Evolutionary conservation across 2,888 invertebrate genomes (phyloP).

Genomic region (Sphecodes monilicornis): DNA sequence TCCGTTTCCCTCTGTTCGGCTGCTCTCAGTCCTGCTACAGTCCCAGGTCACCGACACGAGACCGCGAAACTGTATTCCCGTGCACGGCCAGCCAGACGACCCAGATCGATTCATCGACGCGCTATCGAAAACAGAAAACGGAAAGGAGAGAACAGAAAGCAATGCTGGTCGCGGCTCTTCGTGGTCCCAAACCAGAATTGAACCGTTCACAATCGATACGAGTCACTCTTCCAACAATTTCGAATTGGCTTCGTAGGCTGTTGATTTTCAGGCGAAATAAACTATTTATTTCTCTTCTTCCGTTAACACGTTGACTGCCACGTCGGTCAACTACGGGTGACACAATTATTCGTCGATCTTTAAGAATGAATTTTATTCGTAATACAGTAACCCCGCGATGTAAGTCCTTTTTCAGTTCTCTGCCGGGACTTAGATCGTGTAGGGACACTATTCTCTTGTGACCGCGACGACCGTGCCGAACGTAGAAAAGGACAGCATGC

Average conservation of each 20-base stretch:
- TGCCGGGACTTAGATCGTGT: too few relatives aligned
- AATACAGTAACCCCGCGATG: too few relatives aligned
- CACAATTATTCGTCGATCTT: too few relatives aligned
- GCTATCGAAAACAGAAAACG: constrained; percentile 35
- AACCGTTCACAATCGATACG: background rate
- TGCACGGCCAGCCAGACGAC: constrained; percentile 7
- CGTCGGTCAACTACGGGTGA: too few relatives aligned
- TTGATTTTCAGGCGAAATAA: too few relatives aligned
- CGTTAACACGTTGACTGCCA: too few relatives aligned
- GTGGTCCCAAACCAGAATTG: background rate
- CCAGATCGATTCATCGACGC: constrained; percentile 50
- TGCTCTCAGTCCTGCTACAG: background rate
- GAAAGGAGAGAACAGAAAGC: background rate
- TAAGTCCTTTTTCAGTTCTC: too few relatives aligned
- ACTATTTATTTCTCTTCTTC: too few relatives aligned
- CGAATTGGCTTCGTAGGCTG: background rate
- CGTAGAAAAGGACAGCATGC: too few relatives aligned
- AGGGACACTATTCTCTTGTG: too few relatives aligned
- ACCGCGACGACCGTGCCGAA: too few relatives aligned
- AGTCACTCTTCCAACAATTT: background rate
- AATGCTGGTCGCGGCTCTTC: background rate
- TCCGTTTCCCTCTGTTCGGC: background rate
- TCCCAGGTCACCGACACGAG: constrained; percentile 52
- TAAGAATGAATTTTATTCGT: too few relatives aligned
- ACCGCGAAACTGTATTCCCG: constrained; percentile 55